Base-by-base conservation (phyloP, 2,888 invertebrate species). In the Cephonodes hylas region DNA sequence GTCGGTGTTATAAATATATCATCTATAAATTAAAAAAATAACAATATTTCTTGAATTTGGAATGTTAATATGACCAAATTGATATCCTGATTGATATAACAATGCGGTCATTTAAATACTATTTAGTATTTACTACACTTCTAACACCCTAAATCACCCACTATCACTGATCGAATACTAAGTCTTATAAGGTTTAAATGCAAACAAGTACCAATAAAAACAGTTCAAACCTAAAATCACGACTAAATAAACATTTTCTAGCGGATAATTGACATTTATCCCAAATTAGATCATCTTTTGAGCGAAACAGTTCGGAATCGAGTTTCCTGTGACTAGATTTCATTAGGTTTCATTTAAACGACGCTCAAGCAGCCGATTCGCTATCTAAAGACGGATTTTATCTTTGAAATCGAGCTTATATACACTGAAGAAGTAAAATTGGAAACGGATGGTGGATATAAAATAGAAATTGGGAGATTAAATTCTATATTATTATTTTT, bases 271-370 rank as follows among this genome's bases (percentile, higher is more conserved):
- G 53, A 31, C 53, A 31, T 53, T 53, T 53, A 53, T 31, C 53
- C 53, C 7, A 53, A 53, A 53, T 53, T 31, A 18, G 18, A 53
- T 53, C 53, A 27, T 53, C 18, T 18, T 18, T 53, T 53, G 53
- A 18, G 18, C 53, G 31, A 53, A 27, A 53, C 27, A 53, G 31
- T 53, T 53, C 1, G 31, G 8, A 18, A 53, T 53, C 31, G 31
- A 53, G 31, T 53, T 53, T 31, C 53, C 53, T 53, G 53, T 53
- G 31, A 31, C 53, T 53, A 31, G 27, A 53, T 53, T 53, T 53
- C 53, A 53, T 53, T 53, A 53, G 53, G 53, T 53, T 53, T 53
- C 53, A 53, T 53, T 53, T 53, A 53, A 53, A 53, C 53, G 31
- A 53, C 53, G 53, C 53, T 53, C 31, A 53, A 53, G 53, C 10